Base-by-base conservation (phyloP, 2,888 invertebrate genomes). In the Philereme transversata region DNA sequence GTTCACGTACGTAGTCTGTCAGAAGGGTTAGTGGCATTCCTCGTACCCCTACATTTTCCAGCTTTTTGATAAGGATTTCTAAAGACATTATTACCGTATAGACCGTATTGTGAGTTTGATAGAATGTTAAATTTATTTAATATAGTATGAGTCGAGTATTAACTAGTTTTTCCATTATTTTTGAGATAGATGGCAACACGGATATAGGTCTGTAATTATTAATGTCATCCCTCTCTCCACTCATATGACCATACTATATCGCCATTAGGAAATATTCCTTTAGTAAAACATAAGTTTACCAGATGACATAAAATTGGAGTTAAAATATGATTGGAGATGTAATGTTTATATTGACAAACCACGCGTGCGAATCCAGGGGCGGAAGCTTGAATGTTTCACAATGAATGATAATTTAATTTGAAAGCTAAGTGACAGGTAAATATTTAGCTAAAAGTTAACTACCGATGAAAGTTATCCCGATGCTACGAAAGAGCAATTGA, bases 141-240 rank as follows among this genome's bases (percentile, higher is more conserved):
- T n/a, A 40, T 0, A 59, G 11, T 33, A 63, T 1, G 2, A 43
- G 49, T 56, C 63, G 52, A 0, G 44, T 51, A 50, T 63, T 63
- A 5, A 60, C 9, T 11, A 53, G 11, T 40, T 59, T 59, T 60
- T 63, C 63, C n/a, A 63, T 4, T n/a, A 63, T 60, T 57, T 63
- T 63, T 0, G 63, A 59, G 4, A 63, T 38, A 2, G 49, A 44
- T n/a, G 59, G 49, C 9, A 63, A 38, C 4, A 71, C 58, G 4
- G 71, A 69, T 4, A 69, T 69, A 4, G 69, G n/a, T n/a, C n/a
- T n/a, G 67, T 68, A 69, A 22, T 71, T 71, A 35, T 49, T 60
- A 3, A 67, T 56, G 45, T 61, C 38, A 41, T 55, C 51, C n/a
- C n/a, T 48, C n/a, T 60, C 46, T 10, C 70, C 72, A 8, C 48